These are phyloP conservation scores for Gymnocypris eckloni DNA, from an alignment of 2,797 vertebrate genomes.

Conservation along the genomic window DNA sequence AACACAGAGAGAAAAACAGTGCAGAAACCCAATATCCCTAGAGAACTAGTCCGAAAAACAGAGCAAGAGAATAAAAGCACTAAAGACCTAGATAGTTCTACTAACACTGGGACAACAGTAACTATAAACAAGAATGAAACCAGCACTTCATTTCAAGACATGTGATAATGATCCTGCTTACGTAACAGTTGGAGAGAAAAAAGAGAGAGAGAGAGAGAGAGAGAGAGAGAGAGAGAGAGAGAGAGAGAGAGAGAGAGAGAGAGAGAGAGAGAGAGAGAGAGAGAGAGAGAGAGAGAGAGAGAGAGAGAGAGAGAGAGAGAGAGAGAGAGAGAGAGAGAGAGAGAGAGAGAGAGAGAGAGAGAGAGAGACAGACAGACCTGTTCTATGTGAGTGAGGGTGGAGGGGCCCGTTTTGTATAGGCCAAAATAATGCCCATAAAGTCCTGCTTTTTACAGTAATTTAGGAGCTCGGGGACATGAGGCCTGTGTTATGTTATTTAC, in stretches of 20 bases:
- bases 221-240: too few species aligned
- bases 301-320: background rate
- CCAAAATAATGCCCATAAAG: conserved; percentile 45
- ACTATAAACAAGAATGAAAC: too few species aligned
- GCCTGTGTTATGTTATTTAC: conserved; percentile 45
- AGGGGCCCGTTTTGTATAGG: conserved; percentile 1
- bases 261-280: background rate
- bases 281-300: background rate
- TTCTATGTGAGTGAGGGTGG: conserved; percentile 3
- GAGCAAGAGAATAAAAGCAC: too few species aligned
- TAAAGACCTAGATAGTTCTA: too few species aligned
- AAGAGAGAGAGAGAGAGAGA: too few species aligned
- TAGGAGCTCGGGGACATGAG: conserved; percentile 34
- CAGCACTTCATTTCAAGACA: too few species aligned
- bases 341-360: too few species aligned
- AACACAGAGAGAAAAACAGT: conserved; percentile 1
- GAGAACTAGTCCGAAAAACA: too few species aligned
- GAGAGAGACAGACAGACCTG: conserved; percentile 1
- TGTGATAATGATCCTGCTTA: too few species aligned
- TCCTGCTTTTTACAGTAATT: conserved; percentile 35
- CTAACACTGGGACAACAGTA: too few species aligned
- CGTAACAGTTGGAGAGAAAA: too few species aligned
- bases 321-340: too few species aligned
- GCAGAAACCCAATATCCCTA: conserved; percentile 28
- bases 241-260: background rate